Percentiles rank a stretch among this genome's conserved stretches.
phyloP scores from a whole-genome alignment of 53 echinoderm and acorn worm species.

The Stichopus horrens region DNA sequence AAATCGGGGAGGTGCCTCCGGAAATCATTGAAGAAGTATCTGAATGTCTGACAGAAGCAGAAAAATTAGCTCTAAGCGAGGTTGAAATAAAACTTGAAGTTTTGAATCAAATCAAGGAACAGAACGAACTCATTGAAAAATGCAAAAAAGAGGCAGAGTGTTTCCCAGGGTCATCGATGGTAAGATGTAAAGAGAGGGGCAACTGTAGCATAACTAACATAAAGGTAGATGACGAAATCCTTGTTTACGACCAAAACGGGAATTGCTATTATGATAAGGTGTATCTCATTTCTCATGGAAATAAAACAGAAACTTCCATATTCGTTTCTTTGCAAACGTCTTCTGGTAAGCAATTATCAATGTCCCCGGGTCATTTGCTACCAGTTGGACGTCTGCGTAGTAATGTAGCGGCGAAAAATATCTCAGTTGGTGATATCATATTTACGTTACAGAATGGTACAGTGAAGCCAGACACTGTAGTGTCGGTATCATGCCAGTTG shows the following conservation, averaged over 20 bases:
- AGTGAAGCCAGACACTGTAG: background rate
- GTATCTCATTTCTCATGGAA: background rate
- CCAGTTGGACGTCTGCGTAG: background rate
- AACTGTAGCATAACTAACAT: background rate
- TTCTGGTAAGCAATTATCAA: background rate
- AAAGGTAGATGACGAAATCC: conserved; percentile 8
- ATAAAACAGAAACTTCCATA: background rate
- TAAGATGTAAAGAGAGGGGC: background rate
- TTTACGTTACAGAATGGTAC: background rate
- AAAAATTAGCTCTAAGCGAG: background rate
- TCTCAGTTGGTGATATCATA: background rate
- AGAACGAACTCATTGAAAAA: background rate
- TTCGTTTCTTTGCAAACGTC: background rate
- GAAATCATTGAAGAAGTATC: background rate
- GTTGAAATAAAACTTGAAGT: background rate
- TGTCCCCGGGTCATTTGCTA: background rate
- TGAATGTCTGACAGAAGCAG: background rate
- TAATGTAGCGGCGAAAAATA: background rate
- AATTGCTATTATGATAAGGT: conserved; percentile 13
- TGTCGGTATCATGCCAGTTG: background rate
- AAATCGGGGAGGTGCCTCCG: background rate
- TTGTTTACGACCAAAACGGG: background rate
- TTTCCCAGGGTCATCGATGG: background rate
- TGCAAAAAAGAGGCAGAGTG: background rate
- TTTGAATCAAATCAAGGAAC: background rate